Evolutionary conservation across 1,140 invertebrate species (phyloP).

Genomic region (Tetraneura akinire): DNA sequence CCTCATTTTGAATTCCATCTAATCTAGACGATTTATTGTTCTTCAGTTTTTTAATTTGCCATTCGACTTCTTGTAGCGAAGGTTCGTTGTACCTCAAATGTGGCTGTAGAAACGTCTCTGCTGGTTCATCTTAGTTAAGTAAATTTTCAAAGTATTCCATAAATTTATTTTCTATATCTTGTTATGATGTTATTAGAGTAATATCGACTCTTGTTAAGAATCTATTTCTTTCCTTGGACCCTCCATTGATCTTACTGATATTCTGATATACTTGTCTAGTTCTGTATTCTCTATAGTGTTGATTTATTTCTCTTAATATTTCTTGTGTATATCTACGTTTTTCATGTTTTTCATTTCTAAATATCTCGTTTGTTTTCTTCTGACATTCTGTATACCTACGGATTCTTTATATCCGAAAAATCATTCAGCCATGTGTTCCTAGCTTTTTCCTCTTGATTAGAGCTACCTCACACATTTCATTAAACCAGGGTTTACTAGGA

Average conservation of each 20-base stretch:
- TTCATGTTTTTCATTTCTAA: too few relatives aligned
- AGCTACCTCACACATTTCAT: neutral
- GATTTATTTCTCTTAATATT: too few relatives aligned
- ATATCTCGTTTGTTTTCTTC: too few relatives aligned
- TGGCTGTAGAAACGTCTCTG: slow-evolving; percentile 6
- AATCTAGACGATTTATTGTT: too few relatives aligned
- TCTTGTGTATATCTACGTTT: too few relatives aligned
- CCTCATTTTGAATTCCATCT: too few relatives aligned
- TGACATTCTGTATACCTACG: too few relatives aligned
- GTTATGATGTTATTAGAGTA: neutral
- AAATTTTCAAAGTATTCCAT: slow-evolving; percentile 9
- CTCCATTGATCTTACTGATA: slow-evolving; percentile 1
- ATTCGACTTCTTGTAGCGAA: neutral
- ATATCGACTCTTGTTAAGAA: slow-evolving; percentile 1
- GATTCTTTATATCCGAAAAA: too few relatives aligned
- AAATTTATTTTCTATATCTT: slow-evolving; percentile 1
- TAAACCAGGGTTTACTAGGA: neutral
- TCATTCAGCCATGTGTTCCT: too few relatives aligned
- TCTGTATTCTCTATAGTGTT: too few relatives aligned
- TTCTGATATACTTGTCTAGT: neutral
- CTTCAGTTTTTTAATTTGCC: neutral
- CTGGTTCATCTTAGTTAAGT: neutral
- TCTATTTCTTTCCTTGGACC: neutral
- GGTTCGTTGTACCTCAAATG: neutral
- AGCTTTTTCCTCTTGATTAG: neutral